Evolutionary conservation across 2,888 invertebrate genomes (phyloP), one percentile per base, ranked within the genome.

Genomic region (Agrotis segetum): DNA sequence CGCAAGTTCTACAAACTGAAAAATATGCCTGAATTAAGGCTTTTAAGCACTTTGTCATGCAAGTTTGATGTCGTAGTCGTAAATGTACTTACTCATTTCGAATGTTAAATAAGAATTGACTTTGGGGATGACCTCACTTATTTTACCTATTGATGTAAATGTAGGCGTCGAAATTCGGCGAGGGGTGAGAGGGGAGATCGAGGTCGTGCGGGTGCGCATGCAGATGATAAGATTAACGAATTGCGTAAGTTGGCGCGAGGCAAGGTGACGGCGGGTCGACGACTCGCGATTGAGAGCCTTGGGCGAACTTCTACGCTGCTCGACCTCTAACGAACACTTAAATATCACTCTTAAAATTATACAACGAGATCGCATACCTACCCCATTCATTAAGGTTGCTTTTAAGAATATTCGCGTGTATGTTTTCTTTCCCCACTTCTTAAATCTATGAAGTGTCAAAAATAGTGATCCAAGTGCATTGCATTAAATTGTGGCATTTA

Each of bases 251-350:
- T 91, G 88, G 89, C 91, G 92, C 93, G 92, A 91, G 88, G 92
- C 95, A 96, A 96, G 96, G 96, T 95, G 92, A 95, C 92, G 92
- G 90, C 91, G 92, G 96, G 96, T 96, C 96, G 94, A 90, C 95
- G 96, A 95, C 96, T 93, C 90, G 89, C 87, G 89, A 86, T 83
- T 80, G 84, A 89, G 90, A 93, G 94, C 96, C 96, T 96, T 95
- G 96, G 91, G 89, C 93, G 88, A 90, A 92, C 92, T 90, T 91
- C 91, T 92, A 89, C 89, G 89, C 89, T 79, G 79, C 77, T 83
- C 92, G 95, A 95, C 95, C 95, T 96, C 93, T 92, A 93, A 91
- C 88, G 88, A 90, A 92, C 90, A 90, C 90, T 91, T 87, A 88
- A 92, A 90, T 90, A 88, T 87, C 84, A 85, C 80, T 79, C 67